These are phyloP conservation scores for Ursus arctos DNA, from an alignment of 2,113 vertebrate genomes.

Conservation along the genomic window DNA sequence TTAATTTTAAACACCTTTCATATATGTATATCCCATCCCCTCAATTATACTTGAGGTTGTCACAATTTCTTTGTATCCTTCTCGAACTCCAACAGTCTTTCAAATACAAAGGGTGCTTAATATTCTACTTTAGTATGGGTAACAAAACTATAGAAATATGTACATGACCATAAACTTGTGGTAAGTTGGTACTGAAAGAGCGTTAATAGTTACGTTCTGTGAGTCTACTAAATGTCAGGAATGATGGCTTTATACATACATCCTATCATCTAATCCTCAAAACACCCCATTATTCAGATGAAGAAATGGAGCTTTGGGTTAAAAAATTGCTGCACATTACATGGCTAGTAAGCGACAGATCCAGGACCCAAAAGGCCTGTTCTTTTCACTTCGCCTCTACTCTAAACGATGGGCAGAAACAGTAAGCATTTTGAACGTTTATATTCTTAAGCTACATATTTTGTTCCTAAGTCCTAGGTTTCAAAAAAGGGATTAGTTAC, in stretches of 20 bases:
- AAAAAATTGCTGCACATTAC: background rate
- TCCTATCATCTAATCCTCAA: background rate
- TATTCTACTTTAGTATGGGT: background rate
- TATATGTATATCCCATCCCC: background rate
- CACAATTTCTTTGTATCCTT: background rate
- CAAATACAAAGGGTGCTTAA: background rate
- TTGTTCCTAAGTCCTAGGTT: background rate
- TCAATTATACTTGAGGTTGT: background rate
- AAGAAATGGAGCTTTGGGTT: background rate
- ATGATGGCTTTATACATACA: background rate
- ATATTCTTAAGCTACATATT: background rate
- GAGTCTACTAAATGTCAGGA: background rate
- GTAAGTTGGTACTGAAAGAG: background rate
- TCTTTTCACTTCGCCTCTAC: background rate
- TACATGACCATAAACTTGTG: background rate
- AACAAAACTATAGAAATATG: slow-evolving; percentile 12
- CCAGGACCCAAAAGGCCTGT: background rate
- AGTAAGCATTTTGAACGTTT: background rate
- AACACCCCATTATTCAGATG: background rate
- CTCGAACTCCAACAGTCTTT: background rate
- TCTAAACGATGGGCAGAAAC: background rate
- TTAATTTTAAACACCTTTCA: background rate
- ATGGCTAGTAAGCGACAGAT: background rate
- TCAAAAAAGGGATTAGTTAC: background rate
- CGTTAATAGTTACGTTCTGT: background rate